These are phyloP conservation scores for Helarctos malayanus DNA, from an alignment of 2,797 vertebrate genomes.

Conservation along the genomic window DNA sequence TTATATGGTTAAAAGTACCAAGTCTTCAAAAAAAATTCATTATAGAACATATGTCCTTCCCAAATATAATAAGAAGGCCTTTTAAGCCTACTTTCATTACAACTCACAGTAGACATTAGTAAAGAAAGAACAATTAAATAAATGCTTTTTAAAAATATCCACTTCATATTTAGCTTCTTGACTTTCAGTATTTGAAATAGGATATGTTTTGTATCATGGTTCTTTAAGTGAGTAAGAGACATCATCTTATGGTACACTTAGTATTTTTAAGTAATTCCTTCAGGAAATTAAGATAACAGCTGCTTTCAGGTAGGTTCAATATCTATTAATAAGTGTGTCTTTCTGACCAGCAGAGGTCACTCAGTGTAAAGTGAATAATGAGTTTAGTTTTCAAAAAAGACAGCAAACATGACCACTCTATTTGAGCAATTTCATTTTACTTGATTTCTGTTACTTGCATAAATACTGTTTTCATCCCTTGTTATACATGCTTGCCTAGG, in stretches of 20 bases:
- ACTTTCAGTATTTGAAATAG: conserved; percentile 37
- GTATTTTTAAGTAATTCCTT: conserved; percentile 61
- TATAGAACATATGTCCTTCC: not conserved
- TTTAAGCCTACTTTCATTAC: conserved; percentile 18
- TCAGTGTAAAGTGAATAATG: conserved; percentile 87
- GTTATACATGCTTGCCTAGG: not conserved
- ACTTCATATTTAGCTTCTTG: conserved; percentile 49
- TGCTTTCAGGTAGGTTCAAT: conserved; percentile 30
- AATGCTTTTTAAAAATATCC: not conserved
- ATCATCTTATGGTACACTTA: not conserved
- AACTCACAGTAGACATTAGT: not conserved
- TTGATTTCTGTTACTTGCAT: conserved; percentile 34
- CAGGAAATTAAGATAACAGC: conserved; percentile 71
- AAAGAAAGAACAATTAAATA: conserved; percentile 15
- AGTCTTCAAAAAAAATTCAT: not conserved
- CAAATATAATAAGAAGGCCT: not conserved
- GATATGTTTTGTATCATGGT: not conserved
- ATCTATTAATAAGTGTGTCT: conserved; percentile 60
- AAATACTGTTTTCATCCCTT: not conserved
- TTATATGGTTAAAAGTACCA: conserved; percentile 1
- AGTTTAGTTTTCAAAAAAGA: conserved; percentile 69
- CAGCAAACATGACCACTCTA: not conserved
- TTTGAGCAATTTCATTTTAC: not conserved
- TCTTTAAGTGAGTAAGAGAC: not conserved
- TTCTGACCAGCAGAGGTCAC: conserved; percentile 89